Percentiles rank a stretch among this genome's conserved stretches.
Evolutionary conservation across 2,113 vertebrate genomes (phyloP).

Genomic region (Ophiodon elongatus): DNA sequence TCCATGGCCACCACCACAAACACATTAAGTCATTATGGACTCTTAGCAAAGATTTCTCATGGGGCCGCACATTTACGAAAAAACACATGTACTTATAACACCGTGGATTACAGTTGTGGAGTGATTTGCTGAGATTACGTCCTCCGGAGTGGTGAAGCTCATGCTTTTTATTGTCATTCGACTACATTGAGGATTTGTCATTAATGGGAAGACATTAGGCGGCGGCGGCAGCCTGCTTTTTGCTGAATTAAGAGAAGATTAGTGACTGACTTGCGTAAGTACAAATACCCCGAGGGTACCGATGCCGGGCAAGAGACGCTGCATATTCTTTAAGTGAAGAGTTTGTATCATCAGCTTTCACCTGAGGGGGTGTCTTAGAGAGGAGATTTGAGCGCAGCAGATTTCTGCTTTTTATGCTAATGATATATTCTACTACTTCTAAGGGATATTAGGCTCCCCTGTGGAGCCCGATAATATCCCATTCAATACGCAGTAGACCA

Average conservation of each 20-base stretch:
- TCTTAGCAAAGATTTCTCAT: constrained; percentile 43
- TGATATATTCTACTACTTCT: constrained; percentile 53
- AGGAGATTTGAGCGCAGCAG: constrained; percentile 38
- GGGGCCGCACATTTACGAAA: constrained; percentile 41
- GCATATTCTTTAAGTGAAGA: constrained; percentile 39
- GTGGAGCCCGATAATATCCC: constrained; percentile 48
- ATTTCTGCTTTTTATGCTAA: constrained; percentile 53
- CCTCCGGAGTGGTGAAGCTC: background rate
- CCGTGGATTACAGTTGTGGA: constrained; percentile 31
- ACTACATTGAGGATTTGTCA: constrained; percentile 36
- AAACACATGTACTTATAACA: constrained; percentile 18
- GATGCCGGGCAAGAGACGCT: constrained; percentile 20
- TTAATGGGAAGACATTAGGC: constrained; percentile 45
- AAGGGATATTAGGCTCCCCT: constrained; percentile 46
- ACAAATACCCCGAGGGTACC: constrained; percentile 32
- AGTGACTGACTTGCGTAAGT: constrained; percentile 26
- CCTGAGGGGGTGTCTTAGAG: constrained; percentile 39
- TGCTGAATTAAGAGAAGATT: constrained; percentile 39
- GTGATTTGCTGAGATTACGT: constrained; percentile 28
- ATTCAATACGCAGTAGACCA: constrained; percentile 34
- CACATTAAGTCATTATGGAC: constrained; percentile 70
- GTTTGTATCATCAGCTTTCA: constrained; percentile 49
- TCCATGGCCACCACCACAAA: constrained; percentile 57
- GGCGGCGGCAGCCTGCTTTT: constrained; percentile 14
- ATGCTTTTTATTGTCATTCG: constrained; percentile 23